phyloP scores from a whole-genome alignment of 2,113 vertebrate genomes.

The Rattus rattus region DNA sequence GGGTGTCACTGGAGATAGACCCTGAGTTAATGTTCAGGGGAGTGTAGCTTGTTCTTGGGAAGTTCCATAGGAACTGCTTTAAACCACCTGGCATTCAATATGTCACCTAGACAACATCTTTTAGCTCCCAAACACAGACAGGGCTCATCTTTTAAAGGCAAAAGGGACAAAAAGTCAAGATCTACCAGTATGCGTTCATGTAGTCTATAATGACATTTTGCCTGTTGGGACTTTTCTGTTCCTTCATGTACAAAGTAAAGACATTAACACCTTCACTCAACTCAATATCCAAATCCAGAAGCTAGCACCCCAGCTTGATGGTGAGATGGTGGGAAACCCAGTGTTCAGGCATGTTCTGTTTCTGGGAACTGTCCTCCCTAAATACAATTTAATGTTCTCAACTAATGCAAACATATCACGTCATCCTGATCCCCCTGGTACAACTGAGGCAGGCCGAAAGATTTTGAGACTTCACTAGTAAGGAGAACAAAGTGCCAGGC shows the following conservation, averaged over 20 bases:
- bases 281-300: not conserved
- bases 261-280: not conserved
- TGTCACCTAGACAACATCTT: not conserved
- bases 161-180: not conserved
- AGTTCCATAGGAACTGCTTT: not conserved
- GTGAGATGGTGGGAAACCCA: too few relatives aligned
- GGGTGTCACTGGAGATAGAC: not conserved
- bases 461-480: not conserved
- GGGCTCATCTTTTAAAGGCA: not conserved
- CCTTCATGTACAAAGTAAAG: conserved; percentile 39
- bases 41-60: not conserved
- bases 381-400: not conserved
- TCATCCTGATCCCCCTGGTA: not conserved
- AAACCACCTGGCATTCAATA: not conserved
- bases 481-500: not conserved
- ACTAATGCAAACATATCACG: not conserved
- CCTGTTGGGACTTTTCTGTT: not conserved
- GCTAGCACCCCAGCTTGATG: not conserved
- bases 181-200: not conserved
- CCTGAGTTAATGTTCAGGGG: not conserved
- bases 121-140: not conserved
- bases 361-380: not conserved
- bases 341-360: not conserved
- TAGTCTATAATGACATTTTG: not conserved
- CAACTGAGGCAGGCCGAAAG: not conserved